phyloP scores from a whole-genome alignment of 2,888 invertebrate genomes.

The Drosophila eohydei region DNA sequence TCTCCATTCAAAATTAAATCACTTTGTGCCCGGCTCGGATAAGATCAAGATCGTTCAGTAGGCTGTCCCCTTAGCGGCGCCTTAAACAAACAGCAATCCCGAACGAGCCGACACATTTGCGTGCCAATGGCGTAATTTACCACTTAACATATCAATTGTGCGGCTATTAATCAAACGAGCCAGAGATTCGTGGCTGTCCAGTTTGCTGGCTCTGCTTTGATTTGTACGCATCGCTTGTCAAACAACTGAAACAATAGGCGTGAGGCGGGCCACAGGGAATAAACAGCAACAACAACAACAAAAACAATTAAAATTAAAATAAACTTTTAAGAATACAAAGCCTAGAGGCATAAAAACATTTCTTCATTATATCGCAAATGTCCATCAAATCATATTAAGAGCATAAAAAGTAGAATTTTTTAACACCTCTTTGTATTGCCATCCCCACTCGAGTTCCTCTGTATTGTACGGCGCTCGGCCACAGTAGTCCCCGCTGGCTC shows the following conservation, averaged over 20 bases:
- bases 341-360: conserved; percentile 31
- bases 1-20: conserved; percentile 76
- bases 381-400: conserved; percentile 79
- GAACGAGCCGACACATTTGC: conserved; percentile 65
- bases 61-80: conserved; percentile 68
- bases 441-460: conserved; percentile 55
- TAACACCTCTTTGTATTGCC: conserved; percentile 74
- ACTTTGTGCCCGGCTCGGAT: conserved; percentile 59
- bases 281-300: conserved; percentile 15
- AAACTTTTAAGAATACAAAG: conserved; percentile 26
- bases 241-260: conserved; percentile 69
- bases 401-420: conserved; percentile 78
- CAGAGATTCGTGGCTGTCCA: conserved; percentile 41
- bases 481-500: conserved; percentile 65
- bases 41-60: conserved; percentile 51
- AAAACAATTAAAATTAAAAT: conserved; percentile 15
- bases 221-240: conserved; percentile 81
- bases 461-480: conserved; percentile 45
- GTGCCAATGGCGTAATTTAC: conserved; percentile 81
- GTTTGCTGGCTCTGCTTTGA: conserved; percentile 68
- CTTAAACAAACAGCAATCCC: conserved; percentile 65
- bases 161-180: conserved; percentile 78
- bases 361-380: conserved; percentile 70
- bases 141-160: conserved; percentile 80
- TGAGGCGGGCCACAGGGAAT: conserved; percentile 29